Conservation (phyloP, 2,113 vertebrate species). For the Rhizomys pruinosus region DNA sequence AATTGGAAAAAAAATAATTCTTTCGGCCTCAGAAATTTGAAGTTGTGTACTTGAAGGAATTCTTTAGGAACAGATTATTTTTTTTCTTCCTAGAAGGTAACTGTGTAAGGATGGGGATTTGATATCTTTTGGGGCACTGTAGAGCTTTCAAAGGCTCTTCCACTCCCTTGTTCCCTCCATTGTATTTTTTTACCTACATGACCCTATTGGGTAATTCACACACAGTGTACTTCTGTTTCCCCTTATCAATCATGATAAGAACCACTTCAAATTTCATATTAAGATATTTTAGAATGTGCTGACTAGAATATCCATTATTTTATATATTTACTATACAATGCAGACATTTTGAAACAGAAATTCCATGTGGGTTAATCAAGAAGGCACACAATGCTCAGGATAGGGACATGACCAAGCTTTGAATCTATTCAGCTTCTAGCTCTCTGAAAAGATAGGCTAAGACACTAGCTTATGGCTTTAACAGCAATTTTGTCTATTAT, state of each 20-base stretch:
- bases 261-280: background rate
- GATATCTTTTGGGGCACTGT: background rate
- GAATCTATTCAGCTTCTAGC: background rate
- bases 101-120: background rate
- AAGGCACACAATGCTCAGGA: background rate
- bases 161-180: background rate
- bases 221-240: background rate
- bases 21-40: background rate
- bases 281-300: background rate
- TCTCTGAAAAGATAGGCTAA: background rate
- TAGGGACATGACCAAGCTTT: rapidly evolving
- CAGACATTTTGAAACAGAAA: background rate
- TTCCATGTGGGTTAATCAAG: background rate
- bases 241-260: background rate
- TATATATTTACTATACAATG: background rate
- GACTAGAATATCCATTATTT: background rate
- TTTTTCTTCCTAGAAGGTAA: background rate
- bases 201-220: background rate
- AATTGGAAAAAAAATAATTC: slow-evolving; percentile 28
- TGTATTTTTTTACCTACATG: background rate
- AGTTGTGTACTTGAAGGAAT: background rate
- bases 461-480: background rate
- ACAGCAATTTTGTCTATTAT: background rate
- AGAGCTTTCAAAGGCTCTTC: background rate
- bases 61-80: background rate